phyloP scores from a whole-genome alignment of 2,113 vertebrate species.

The Leucoraja erinaceus region DNA sequence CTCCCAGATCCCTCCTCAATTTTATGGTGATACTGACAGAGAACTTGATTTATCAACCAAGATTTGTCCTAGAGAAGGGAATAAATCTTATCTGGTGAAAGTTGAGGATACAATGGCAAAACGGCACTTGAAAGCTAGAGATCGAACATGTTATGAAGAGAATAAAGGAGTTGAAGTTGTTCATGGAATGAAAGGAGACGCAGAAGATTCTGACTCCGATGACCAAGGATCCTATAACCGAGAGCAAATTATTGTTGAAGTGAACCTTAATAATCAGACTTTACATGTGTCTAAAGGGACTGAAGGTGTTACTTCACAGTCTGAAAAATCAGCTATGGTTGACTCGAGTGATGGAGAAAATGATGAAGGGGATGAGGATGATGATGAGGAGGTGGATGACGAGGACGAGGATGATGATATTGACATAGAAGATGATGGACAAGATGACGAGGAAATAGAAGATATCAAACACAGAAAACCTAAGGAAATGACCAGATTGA shows the following conservation, averaged over 20 bases:
- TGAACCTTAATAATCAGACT: constrained; percentile 98
- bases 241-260: constrained; percentile 97
- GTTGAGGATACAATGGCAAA: constrained; percentile 82
- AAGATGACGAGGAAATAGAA: constrained; percentile 58
- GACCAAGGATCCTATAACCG: constrained; percentile 85
- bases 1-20: constrained; percentile 64
- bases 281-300: constrained; percentile 96
- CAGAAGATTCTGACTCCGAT: constrained; percentile 70
- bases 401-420: constrained; percentile 54
- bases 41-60: constrained; percentile 82
- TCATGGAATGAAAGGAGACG: constrained; percentile 64
- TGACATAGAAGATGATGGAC: constrained; percentile 47
- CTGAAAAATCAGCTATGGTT: constrained; percentile 64
- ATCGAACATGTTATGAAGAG: constrained; percentile 83
- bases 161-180: constrained; percentile 59
- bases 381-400: constrained; percentile 46
- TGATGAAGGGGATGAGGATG: constrained; percentile 66
- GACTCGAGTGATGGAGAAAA: constrained; percentile 82
- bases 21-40: constrained; percentile 71
- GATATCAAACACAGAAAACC: constrained; percentile 48
- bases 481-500: constrained; percentile 52
- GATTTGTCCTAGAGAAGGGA: constrained; percentile 81
- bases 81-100: constrained; percentile 78
- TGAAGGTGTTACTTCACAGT: constrained; percentile 73
- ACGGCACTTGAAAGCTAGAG: constrained; percentile 61